Evolutionary conservation across 1,140 invertebrate genomes (phyloP).

Genomic region (Manduca sexta): DNA sequence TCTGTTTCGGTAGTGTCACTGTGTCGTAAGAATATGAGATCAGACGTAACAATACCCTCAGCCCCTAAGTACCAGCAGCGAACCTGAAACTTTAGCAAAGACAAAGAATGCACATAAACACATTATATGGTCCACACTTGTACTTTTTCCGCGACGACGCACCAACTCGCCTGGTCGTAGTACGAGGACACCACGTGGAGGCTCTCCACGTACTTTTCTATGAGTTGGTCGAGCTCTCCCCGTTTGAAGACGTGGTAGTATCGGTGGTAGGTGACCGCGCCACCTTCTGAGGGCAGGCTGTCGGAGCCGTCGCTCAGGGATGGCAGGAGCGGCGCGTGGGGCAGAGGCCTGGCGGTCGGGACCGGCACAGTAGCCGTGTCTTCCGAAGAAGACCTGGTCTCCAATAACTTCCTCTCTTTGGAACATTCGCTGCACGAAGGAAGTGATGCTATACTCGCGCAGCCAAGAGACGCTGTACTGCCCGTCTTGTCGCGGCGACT

Average conservation of each 20-base stretch:
- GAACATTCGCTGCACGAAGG: conserved; percentile 76
- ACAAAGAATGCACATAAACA: conserved; percentile 9
- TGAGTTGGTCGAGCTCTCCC: conserved; percentile 94
- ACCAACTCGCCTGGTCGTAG: conserved; percentile 98
- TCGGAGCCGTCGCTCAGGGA: conserved; percentile 84
- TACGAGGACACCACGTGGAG: conserved; percentile 95
- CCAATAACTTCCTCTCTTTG: conserved; percentile 61
- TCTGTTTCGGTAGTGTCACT: conserved; percentile 20
- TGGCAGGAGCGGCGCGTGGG: conserved; percentile 70
- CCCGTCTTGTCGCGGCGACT: conserved; percentile 69
- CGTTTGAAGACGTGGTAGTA: conserved; percentile 98
- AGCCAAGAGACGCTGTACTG: conserved; percentile 72
- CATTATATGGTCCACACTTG: conserved; percentile 95
- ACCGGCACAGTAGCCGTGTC: conserved; percentile 54
- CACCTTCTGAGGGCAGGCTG: conserved; percentile 83
- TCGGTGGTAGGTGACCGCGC: conserved; percentile 90
- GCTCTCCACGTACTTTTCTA: conserved; percentile 94
- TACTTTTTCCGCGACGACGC: conserved; percentile 95
- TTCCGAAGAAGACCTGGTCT: conserved; percentile 61
- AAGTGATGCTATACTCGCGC: conserved; percentile 78
- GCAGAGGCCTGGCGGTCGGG: conserved; percentile 51
- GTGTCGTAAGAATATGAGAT: conserved; percentile 24
- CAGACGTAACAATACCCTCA: conserved; percentile 8
- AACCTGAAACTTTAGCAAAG: conserved; percentile 11
- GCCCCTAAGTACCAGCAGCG: conserved; percentile 15